These are phyloP conservation scores for Incurvaria masculella DNA, from an alignment of 2,888 invertebrate genomes.

Conservation along the genomic window DNA sequence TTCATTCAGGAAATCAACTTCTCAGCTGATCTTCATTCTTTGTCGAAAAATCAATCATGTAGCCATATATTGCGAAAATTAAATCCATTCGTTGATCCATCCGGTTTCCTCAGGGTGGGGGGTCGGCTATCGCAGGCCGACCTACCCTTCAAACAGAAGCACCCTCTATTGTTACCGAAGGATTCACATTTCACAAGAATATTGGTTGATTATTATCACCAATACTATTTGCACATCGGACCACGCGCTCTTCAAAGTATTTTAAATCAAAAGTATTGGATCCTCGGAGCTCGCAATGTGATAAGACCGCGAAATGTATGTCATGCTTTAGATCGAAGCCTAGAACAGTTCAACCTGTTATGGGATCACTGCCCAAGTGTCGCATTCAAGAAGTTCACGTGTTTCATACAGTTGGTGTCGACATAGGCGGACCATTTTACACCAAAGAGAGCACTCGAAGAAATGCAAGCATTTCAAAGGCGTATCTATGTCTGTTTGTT, in stretches of 20 bases:
- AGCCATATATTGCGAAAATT: background rate
- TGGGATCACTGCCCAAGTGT: background rate
- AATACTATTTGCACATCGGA: background rate
- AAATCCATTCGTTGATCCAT: background rate
- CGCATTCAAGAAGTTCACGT: background rate
- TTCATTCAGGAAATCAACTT: background rate
- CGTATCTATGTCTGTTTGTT: constrained; percentile 19
- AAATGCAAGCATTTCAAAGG: constrained; percentile 15
- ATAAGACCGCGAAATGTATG: background rate
- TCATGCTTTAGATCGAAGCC: background rate
- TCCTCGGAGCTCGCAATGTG: background rate
- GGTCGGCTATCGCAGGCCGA: constrained; percentile 2
- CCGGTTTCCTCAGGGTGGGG: constrained; percentile 19
- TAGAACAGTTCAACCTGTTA: background rate
- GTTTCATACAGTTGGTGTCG: background rate
- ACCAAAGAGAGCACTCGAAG: constrained; percentile 11
- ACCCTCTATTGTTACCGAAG: background rate
- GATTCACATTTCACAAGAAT: background rate
- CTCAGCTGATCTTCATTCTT: background rate
- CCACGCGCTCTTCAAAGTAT: background rate
- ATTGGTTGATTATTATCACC: background rate
- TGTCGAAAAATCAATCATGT: background rate
- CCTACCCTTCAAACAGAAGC: background rate
- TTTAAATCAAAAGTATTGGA: background rate
- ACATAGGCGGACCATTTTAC: background rate